A percentile compares a stretch with the other conserved stretches of the same genome.
These are phyloP conservation scores for Chlamydotis undulata DNA, from an alignment of 2,113 vertebrate genomes.

Conservation along the genomic window DNA sequence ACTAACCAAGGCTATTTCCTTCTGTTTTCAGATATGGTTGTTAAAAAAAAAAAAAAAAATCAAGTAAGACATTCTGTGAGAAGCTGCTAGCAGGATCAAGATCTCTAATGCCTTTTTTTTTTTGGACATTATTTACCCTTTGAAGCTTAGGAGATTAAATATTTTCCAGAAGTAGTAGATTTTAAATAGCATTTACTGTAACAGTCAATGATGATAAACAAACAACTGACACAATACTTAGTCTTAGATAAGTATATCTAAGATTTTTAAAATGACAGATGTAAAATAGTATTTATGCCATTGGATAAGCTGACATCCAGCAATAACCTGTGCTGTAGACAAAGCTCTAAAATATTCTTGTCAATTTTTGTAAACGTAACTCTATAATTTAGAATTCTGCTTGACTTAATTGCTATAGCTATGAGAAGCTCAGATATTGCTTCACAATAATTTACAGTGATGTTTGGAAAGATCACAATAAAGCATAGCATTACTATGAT, in stretches of 20 bases:
- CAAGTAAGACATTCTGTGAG: neutral
- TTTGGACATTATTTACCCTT: neutral
- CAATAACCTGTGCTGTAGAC: neutral
- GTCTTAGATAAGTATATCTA: neutral
- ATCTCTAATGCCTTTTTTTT: neutral
- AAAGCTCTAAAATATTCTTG: slow-evolving; percentile 21
- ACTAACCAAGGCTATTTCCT: neutral
- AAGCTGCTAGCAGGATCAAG: neutral
- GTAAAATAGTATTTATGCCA: slow-evolving; percentile 2
- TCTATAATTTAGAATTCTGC: slow-evolving; percentile 30
- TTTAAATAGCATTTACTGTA: slow-evolving; percentile 15
- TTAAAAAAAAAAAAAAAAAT: neutral
- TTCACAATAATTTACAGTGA: slow-evolving; percentile 7
- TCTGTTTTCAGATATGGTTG: neutral
- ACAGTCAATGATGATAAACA: neutral
- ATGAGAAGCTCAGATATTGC: neutral
- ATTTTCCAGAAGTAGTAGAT: neutral
- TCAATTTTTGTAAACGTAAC: neutral
- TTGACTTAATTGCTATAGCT: neutral
- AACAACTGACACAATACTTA: neutral
- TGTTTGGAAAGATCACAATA: slow-evolving; percentile 22
- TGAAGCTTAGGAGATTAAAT: neutral
- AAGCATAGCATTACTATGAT: neutral
- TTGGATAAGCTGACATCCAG: neutral
- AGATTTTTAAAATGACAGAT: neutral